Conservation (phyloP, 2,888 invertebrate species). For the Cinara cedri region DNA sequence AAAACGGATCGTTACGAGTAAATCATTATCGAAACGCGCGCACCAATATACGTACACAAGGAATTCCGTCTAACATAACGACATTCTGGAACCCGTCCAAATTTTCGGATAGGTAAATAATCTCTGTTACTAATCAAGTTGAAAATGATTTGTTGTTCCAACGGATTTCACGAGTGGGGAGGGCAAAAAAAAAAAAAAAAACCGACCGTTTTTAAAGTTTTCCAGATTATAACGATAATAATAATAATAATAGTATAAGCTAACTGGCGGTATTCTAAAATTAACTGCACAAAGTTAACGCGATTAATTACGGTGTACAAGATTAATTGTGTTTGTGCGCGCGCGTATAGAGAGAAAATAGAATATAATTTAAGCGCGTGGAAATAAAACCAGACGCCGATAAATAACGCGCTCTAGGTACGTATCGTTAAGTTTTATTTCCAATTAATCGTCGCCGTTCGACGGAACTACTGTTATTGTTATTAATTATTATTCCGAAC, state of each 20-base stretch:
- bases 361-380: not conserved
- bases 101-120: slow-evolving; percentile 3
- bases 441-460: too few species aligned
- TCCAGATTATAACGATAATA: slow-evolving; percentile 29
- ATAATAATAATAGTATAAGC: too few species aligned
- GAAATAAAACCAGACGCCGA: too few species aligned
- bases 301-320: slow-evolving; percentile 33
- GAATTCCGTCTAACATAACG: not conserved
- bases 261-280: slow-evolving; percentile 46
- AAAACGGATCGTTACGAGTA: slow-evolving; percentile 35
- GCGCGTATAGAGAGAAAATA: not conserved
- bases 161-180: slow-evolving; percentile 40
- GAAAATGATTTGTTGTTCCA: slow-evolving; percentile 47
- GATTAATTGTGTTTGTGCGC: slow-evolving; percentile 26
- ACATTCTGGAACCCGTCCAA: slow-evolving; percentile 38
- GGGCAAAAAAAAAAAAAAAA: slow-evolving; percentile 17
- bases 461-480: too few species aligned
- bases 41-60: too few species aligned
- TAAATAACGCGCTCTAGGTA: too few species aligned
- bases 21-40: slow-evolving; percentile 23
- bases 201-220: slow-evolving; percentile 30
- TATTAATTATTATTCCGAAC: not conserved
- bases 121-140: slow-evolving; percentile 48
- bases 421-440: too few species aligned
- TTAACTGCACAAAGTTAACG: slow-evolving; percentile 13